Conservation (phyloP, 92 coral and sea anemone genomes). For the Ricordea florida region DNA sequence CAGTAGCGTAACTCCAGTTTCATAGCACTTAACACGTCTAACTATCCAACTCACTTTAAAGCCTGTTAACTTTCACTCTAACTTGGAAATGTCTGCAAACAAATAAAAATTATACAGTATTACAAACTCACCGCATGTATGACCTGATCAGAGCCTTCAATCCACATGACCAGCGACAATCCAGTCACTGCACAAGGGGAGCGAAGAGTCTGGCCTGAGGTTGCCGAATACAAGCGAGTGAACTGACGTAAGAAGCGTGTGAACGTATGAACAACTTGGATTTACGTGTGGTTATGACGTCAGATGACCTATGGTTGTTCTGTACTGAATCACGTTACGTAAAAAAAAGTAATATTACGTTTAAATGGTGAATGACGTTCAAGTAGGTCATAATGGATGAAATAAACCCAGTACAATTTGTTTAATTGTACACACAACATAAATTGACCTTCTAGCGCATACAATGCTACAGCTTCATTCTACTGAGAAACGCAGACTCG, state of each 20-base stretch:
- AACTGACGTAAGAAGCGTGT: constrained; percentile 9
- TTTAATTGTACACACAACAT: too few species aligned
- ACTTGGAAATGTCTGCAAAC: constrained; percentile 96
- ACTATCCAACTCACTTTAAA: constrained; percentile 67
- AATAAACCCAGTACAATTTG: too few species aligned
- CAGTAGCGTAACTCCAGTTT: neutral
- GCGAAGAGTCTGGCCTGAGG: neutral
- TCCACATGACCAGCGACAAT: constrained; percentile 5
- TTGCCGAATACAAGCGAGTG: neutral
- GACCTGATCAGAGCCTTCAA: neutral
- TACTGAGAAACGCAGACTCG: too few species aligned
- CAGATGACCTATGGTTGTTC: constrained; percentile 75
- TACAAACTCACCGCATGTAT: constrained; percentile 29
- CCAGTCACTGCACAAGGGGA: constrained; percentile 5
- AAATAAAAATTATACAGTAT: constrained; percentile 56
- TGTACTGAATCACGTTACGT: neutral
- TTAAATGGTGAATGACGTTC: too few species aligned
- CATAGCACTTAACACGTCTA: neutral
- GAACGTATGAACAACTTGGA: constrained; percentile 33
- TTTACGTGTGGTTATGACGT: constrained; percentile 64
- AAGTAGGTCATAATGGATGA: too few species aligned
- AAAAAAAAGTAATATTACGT: too few species aligned
- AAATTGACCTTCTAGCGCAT: too few species aligned
- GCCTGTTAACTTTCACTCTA: constrained; percentile 80
- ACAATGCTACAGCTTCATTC: too few species aligned